Evolutionary conservation across 1,140 invertebrate species (phyloP), one percentile per base, ranked within the genome.

Genomic region (Capitella teleta): DNA sequence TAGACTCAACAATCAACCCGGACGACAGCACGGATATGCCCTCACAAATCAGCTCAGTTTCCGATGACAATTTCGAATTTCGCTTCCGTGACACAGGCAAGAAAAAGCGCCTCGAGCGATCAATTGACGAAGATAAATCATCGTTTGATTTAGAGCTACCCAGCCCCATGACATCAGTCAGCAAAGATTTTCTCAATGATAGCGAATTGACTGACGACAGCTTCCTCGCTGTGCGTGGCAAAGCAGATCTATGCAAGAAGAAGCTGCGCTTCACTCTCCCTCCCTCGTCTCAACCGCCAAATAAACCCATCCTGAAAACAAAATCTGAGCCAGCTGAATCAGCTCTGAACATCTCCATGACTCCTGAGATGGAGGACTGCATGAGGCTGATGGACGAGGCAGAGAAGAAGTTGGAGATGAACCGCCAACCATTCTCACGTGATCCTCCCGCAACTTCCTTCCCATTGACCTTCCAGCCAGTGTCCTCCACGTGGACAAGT

Each of bases 351-450:
- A 62, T 64, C 16, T 67, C 61, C 25, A 43, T 65, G 30, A 70
- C 63, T 19, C 64, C 68, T 26, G 68, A 69, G 42, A 57, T 71
- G n/a, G 62, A 55, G 2, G 68, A 69, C 43, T 71, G 68, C 49
- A 59, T 71, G 53, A 64, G 63, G 44, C 51, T 71, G 16, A 51
- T 71, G 28, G 66, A 65, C 47, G 50, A 58, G 48, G 67, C 66
- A 18, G 67, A 71, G 47, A 68, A 62, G 51, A 71, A 71, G 34
- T 57, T 68, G 18, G 50, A 62, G n/a, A n/a, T n/a, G n/a, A n/a
- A n/a, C n/a, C n/a, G n/a, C n/a, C n/a, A n/a, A n/a, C n/a, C n/a
- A n/a, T n/a, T n/a, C n/a, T n/a, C n/a, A n/a, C n/a, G n/a, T n/a
- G n/a, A n/a, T n/a, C n/a, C n/a, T n/a, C n/a, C n/a, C n/a, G n/a